Evolutionary conservation across 2,888 invertebrate genomes (phyloP).

Genomic region (Pteria penguin): DNA sequence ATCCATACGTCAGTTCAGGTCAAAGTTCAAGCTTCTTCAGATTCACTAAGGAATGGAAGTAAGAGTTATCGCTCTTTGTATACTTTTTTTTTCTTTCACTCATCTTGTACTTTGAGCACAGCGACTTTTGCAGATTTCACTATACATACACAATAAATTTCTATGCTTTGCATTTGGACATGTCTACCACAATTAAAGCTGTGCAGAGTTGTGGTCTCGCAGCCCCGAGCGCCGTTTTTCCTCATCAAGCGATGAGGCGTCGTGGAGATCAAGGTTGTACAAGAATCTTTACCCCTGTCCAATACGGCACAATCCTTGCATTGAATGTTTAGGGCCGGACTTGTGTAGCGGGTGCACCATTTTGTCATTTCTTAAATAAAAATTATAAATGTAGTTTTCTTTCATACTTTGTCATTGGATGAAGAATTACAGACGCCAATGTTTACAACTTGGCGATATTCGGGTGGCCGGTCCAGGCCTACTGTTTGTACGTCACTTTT

Average conservation of each 20-base stretch:
- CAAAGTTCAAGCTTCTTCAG: background rate
- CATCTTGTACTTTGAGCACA: background rate
- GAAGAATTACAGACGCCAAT: slow-evolving; percentile 15
- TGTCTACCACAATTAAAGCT: too few relatives aligned
- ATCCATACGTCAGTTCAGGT: too few relatives aligned
- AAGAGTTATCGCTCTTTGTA: background rate
- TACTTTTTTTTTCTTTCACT: background rate
- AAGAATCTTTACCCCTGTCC: too few relatives aligned
- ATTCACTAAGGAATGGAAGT: background rate
- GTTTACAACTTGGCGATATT: slow-evolving; percentile 18
- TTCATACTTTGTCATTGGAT: slow-evolving; percentile 13
- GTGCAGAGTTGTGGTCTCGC: too few relatives aligned
- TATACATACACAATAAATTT: background rate
- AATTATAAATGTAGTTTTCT: background rate
- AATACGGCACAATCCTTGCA: background rate
- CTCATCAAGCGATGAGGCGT: too few relatives aligned
- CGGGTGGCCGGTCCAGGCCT: slow-evolving; percentile 29
- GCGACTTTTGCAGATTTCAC: background rate
- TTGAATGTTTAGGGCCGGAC: background rate
- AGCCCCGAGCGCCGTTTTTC: too few relatives aligned
- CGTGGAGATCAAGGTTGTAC: background rate
- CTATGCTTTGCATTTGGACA: background rate
- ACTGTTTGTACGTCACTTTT: background rate
- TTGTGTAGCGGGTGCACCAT: background rate
- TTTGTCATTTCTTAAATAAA: background rate